These are phyloP conservation scores for Ptychobarbus kaznakovi DNA, from an alignment of 2,797 vertebrate genomes.

Conservation along the genomic window DNA sequence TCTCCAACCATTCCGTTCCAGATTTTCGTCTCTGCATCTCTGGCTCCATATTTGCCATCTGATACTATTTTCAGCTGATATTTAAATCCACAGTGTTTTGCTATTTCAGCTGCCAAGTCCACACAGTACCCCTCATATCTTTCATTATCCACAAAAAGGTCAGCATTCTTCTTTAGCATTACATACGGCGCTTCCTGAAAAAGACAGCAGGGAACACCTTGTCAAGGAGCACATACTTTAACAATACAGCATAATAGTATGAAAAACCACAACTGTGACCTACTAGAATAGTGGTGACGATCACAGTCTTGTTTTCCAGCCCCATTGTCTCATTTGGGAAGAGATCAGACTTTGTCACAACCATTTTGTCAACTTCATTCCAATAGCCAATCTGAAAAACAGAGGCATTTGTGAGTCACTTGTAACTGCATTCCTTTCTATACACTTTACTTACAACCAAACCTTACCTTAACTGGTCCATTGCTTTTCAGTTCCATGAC, in stretches of 20 bases:
- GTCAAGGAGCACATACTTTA: slow-evolving; percentile 7
- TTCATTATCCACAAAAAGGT: slow-evolving; percentile 95
- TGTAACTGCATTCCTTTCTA: background rate
- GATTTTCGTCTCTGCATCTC: slow-evolving; percentile 98
- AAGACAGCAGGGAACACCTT: slow-evolving; percentile 1
- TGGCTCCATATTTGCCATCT: slow-evolving; percentile 97
- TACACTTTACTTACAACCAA: background rate
- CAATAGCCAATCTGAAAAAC: slow-evolving; percentile 93
- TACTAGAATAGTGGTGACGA: slow-evolving; percentile 99
- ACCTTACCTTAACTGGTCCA: slow-evolving; percentile 92
- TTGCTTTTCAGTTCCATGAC: slow-evolving; percentile 98
- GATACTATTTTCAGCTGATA: slow-evolving; percentile 96
- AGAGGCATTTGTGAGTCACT: background rate
- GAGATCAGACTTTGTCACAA: slow-evolving; percentile 92
- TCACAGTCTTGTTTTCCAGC: slow-evolving; percentile 98
- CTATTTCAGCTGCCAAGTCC: slow-evolving; percentile 98
- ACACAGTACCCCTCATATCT: slow-evolving; percentile 99
- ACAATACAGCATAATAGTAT: background rate
- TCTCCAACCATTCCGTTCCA: slow-evolving; percentile 99
- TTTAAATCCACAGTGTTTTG: slow-evolving; percentile 98
- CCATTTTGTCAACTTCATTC: slow-evolving; percentile 99
- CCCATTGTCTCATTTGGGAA: slow-evolving; percentile 92
- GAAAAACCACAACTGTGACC: slow-evolving; percentile 10
- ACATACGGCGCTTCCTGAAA: slow-evolving; percentile 96
- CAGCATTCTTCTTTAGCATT: slow-evolving; percentile 98